A percentile compares a stretch with the other conserved stretches of the same genome.
phyloP scores from a whole-genome alignment of 2,113 vertebrate genomes.

The Sisor rabdophorus region DNA sequence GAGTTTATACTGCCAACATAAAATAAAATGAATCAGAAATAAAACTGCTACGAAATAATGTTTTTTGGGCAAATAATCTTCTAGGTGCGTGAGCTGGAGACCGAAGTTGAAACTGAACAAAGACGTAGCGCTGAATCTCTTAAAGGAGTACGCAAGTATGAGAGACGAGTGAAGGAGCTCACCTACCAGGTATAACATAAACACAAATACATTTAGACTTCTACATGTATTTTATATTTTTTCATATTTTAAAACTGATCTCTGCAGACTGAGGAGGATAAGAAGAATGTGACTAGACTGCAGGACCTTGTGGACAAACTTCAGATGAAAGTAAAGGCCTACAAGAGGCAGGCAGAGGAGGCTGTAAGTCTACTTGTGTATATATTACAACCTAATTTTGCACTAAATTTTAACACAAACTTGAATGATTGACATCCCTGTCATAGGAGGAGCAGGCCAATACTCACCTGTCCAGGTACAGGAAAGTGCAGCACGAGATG shows the following conservation, averaged over 20 bases:
- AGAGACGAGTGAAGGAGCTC: constrained; percentile 50
- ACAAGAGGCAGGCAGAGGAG: constrained; percentile 89
- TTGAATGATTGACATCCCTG: neutral
- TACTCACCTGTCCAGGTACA: constrained; percentile 65
- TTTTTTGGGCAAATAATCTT: neutral
- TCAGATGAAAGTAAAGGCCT: constrained; percentile 87
- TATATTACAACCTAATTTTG: neutral
- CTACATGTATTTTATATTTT: too few species aligned
- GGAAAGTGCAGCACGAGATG: constrained; percentile 75
- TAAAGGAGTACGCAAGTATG: constrained; percentile 53
- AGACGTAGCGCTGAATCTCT: constrained; percentile 64
- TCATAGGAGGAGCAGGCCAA: constrained; percentile 66
- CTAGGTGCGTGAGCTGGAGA: constrained; percentile 78
- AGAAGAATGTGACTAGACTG: constrained; percentile 44
- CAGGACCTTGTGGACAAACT: constrained; percentile 73
- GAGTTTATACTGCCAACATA: constrained; percentile 9
- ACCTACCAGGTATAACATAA: constrained; percentile 44
- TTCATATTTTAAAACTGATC: neutral
- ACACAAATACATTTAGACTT: neutral
- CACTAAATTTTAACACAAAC: neutral
- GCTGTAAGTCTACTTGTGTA: constrained; percentile 45
- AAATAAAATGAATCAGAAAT: neutral
- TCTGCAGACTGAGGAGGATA: constrained; percentile 48
- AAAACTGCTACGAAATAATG: too few species aligned
- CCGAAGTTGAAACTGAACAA: constrained; percentile 77